A percentile compares a stretch with the other conserved stretches of the same genome.
phyloP scores from a whole-genome alignment of 2,113 vertebrate species.

The Chaetorhynchus papuensis region DNA sequence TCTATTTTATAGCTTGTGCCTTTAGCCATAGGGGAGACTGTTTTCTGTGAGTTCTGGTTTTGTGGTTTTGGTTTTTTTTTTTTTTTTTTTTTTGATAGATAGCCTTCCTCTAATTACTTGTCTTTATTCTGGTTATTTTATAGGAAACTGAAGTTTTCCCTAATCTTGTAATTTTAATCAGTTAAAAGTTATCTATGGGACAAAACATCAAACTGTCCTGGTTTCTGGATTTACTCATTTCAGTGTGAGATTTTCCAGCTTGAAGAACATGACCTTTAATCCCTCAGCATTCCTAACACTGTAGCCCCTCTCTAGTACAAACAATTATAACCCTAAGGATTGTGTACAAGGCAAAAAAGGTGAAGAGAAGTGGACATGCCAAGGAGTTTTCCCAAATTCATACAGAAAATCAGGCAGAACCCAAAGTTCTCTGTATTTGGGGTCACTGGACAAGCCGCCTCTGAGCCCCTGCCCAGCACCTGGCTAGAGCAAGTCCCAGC shows the following conservation, averaged over 20 bases:
- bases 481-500: neutral
- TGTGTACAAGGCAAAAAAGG: neutral
- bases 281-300: neutral
- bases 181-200: neutral
- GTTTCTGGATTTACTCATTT: neutral
- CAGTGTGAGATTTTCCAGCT: neutral
- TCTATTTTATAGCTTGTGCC: slow-evolving; percentile 2
- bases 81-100: neutral
- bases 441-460: neutral
- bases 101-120: neutral
- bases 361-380: neutral
- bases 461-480: neutral
- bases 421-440: neutral
- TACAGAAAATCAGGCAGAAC: neutral
- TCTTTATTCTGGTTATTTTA: neutral
- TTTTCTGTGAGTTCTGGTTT: neutral
- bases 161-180: neutral
- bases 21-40: neutral
- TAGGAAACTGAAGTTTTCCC: neutral
- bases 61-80: neutral
- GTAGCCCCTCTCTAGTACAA: neutral
- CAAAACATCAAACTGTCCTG: neutral
- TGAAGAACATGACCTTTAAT: neutral
- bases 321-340: neutral
- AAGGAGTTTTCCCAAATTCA: neutral